Conservation (phyloP, 2,888 invertebrate genomes). For the Rhagium mordax region DNA sequence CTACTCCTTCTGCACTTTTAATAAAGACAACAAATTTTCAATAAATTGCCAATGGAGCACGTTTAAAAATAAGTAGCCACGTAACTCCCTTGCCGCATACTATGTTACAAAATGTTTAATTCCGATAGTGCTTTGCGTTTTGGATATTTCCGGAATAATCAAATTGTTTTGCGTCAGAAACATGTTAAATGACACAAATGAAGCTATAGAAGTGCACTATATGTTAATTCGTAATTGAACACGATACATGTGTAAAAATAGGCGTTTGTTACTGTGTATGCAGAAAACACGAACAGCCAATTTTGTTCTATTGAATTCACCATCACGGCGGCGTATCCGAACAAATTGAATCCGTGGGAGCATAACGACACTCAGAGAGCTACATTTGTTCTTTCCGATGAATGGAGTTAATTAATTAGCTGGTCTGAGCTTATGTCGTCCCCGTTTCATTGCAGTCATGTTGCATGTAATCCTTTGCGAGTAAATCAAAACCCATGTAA, state of each 20-base stretch:
- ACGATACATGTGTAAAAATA: conserved; percentile 20
- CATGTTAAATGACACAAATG: conserved; percentile 6
- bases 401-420: conserved; percentile 57
- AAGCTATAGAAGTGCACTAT: conserved; percentile 9
- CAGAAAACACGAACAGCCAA: conserved; percentile 27
- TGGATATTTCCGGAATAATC: conserved; percentile 12
- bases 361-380: conserved; percentile 49
- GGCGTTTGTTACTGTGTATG: conserved; percentile 18
- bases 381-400: conserved; percentile 56
- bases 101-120: conserved; percentile 2
- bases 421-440: conserved; percentile 53
- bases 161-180: conserved; percentile 12
- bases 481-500: conserved; percentile 50
- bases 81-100: not conserved
- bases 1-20: too few species aligned
- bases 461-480: conserved; percentile 57
- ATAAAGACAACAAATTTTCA: too few species aligned
- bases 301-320: conserved; percentile 52
- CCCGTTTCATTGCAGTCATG: conserved; percentile 57
- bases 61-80: not conserved
- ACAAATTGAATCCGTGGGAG: conserved; percentile 53
- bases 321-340: conserved; percentile 57
- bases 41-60: not conserved
- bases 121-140: conserved; percentile 13
- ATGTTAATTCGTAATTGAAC: conserved; percentile 24